phyloP scores from a whole-genome alignment of 2,888 invertebrate genomes.

The Dryococelus australis region DNA sequence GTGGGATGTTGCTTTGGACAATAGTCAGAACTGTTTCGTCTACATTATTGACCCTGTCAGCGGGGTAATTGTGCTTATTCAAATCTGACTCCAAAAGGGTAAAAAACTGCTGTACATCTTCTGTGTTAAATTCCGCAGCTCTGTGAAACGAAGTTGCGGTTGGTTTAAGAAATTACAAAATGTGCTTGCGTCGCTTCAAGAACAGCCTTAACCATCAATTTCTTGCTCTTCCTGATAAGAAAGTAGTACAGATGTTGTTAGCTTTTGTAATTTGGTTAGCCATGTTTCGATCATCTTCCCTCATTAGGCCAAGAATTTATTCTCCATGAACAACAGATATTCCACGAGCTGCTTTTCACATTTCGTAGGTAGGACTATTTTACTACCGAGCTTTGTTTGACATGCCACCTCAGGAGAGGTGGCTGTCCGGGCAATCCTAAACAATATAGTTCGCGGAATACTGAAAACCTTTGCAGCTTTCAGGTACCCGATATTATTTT shows the following conservation, averaged over 20 bases:
- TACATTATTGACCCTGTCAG: constrained; percentile 49
- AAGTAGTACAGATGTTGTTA: no score
- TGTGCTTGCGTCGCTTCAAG: no score
- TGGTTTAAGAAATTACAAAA: no score
- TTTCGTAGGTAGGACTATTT: no score
- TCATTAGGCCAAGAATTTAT: no score
- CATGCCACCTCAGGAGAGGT: background rate
- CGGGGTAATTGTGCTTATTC: background rate
- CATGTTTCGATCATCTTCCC: no score
- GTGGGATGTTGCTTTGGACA: no score
- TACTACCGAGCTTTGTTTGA: background rate
- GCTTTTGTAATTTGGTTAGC: no score
- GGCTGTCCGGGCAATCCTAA: background rate
- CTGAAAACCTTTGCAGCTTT: background rate
- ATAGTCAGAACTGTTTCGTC: constrained; percentile 56
- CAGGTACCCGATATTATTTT: no score
- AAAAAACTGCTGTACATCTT: background rate
- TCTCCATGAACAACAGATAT: no score
- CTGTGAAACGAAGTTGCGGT: no score
- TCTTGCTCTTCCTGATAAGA: background rate
- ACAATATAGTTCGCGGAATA: background rate
- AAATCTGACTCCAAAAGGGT: background rate
- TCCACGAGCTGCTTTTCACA: no score
- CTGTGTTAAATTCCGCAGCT: background rate
- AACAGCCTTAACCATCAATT: background rate